Conservation (phyloP, 2,888 invertebrate species). For the Anodontia alba region DNA sequence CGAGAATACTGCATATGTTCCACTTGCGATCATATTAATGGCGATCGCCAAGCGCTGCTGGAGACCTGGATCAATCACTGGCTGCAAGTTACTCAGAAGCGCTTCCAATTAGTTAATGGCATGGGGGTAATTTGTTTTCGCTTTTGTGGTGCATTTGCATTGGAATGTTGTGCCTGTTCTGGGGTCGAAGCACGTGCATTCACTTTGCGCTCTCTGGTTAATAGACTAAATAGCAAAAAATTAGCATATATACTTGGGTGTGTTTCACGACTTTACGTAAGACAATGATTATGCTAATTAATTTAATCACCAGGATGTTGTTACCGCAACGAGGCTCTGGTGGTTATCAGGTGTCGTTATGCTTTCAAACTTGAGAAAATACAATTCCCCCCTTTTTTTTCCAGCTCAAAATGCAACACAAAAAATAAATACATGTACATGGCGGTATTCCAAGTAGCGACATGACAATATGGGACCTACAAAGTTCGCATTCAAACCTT, state of each 20-base stretch:
- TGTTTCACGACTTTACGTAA: slow-evolving; percentile 4
- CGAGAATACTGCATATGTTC: slow-evolving; percentile 5
- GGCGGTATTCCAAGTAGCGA: too few species aligned
- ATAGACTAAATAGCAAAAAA: neutral
- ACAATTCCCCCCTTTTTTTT: too few species aligned
- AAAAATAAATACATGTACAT: too few species aligned
- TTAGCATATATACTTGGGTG: neutral
- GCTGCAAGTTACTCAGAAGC: slow-evolving; percentile 8
- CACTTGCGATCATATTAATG: neutral
- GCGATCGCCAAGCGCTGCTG: neutral
- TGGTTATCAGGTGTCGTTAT: too few species aligned
- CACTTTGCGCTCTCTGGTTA: neutral
- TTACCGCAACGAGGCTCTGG: too few species aligned
- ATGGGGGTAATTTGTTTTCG: slow-evolving; percentile 8
- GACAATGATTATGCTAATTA: neutral
- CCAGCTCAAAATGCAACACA: too few species aligned
- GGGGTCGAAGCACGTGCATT: neutral
- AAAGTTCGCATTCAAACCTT: too few species aligned
- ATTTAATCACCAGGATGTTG: neutral
- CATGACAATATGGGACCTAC: too few species aligned
- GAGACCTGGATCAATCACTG: slow-evolving; percentile 2
- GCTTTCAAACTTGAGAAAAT: too few species aligned
- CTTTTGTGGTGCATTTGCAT: slow-evolving; percentile 17
- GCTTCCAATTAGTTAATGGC: slow-evolving; percentile 12
- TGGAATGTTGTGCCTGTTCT: slow-evolving; percentile 1